Conservation (phyloP, 2,888 invertebrate species). For the Drosophila subsilvestris region DNA sequence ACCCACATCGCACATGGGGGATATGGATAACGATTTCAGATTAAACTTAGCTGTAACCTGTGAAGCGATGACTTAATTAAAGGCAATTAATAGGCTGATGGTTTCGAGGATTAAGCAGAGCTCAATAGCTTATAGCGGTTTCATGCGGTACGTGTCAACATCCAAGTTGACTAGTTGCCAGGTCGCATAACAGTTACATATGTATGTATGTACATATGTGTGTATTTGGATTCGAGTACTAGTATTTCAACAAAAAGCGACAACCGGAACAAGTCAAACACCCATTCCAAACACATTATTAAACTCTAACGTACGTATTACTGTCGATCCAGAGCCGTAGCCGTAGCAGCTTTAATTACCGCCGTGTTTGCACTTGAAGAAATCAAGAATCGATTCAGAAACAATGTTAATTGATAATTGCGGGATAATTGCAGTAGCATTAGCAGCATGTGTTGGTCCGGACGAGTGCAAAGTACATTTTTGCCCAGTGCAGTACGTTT, state of each 20-base stretch:
- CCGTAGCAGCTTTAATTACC: slow-evolving; percentile 15
- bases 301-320: slow-evolving; percentile 3
- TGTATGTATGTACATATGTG: too few relatives aligned
- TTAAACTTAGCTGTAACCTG: background rate
- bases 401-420: slow-evolving; percentile 38
- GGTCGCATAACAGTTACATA: background rate
- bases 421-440: slow-evolving; percentile 21
- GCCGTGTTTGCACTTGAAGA: slow-evolving; percentile 29
- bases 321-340: slow-evolving; percentile 1
- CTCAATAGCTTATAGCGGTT: too few relatives aligned
- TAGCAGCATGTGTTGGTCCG: slow-evolving; percentile 22
- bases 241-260: background rate
- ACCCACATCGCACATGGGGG: background rate
- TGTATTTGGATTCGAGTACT: background rate
- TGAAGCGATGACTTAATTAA: background rate
- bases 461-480: slow-evolving; percentile 9
- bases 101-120: background rate
- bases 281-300: slow-evolving; percentile 8
- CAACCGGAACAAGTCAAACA: slow-evolving; percentile 21
- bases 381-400: slow-evolving; percentile 33
- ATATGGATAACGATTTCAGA: background rate
- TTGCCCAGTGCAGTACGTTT: background rate
- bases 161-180: too few relatives aligned
- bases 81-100: background rate
- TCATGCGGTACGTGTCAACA: too few relatives aligned